A percentile compares a stretch with the other conserved stretches of the same genome.
Conservation (phyloP, 2,888 invertebrate genomes). For the Priocnemis perturbator region DNA sequence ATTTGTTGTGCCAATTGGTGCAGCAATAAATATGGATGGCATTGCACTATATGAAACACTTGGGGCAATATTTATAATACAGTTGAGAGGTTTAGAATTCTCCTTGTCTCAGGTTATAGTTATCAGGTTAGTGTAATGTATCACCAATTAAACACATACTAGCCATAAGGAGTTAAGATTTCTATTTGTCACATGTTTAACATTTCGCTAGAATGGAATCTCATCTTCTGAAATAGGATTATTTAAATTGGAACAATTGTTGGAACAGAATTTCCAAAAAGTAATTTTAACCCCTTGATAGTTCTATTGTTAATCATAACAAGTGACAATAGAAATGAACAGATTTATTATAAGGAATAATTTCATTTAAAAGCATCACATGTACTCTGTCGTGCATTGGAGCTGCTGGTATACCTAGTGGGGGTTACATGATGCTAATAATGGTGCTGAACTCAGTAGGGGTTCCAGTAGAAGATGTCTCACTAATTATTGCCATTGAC, state of each 20-base stretch:
- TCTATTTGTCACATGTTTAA: too few relatives aligned
- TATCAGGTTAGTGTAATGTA: conserved; percentile 82
- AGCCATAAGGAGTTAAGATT: too few relatives aligned
- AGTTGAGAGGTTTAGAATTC: conserved; percentile 88
- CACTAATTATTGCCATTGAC: conserved; percentile 93
- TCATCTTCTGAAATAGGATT: too few relatives aligned
- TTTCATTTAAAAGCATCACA: conserved; percentile 81
- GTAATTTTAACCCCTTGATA: too few relatives aligned
- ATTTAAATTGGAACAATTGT: too few relatives aligned
- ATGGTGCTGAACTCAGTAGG: conserved; percentile 96
- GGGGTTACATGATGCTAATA: conserved; percentile 96
- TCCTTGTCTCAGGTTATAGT: conserved; percentile 93
- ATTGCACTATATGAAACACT: conserved; percentile 98
- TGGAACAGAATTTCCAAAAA: too few relatives aligned
- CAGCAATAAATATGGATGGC: conserved; percentile 99
- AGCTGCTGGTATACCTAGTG: conserved; percentile 97
- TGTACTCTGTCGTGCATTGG: conserved; percentile 98
- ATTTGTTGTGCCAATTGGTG: conserved; percentile 97
- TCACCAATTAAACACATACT: neutral
- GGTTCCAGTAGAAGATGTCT: conserved; percentile 91
- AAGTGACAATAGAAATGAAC: too few relatives aligned
- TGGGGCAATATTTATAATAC: conserved; percentile 98
- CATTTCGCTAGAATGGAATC: too few relatives aligned
- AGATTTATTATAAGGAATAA: too few relatives aligned
- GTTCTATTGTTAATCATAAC: too few relatives aligned